phyloP scores from a whole-genome alignment of 2,888 invertebrate species.

The Polydrusus tereticollis region DNA sequence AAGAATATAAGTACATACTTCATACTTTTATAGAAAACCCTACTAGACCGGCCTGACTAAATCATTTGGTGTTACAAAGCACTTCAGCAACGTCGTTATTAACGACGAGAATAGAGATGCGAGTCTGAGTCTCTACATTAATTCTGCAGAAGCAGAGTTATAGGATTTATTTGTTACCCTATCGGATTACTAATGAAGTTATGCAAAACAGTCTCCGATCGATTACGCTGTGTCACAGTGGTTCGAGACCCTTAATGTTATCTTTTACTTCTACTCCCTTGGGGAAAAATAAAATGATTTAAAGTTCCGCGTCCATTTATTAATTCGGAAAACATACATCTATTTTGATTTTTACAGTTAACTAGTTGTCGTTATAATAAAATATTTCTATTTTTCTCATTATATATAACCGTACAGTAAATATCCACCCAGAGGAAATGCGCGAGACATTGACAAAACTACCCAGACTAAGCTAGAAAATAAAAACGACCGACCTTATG shows the following conservation, averaged over 20 bases:
- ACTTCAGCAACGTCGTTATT: conserved; percentile 4
- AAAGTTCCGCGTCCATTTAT: no score
- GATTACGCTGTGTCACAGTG: conserved; percentile 37
- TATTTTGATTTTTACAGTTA: no score
- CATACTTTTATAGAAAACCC: no score
- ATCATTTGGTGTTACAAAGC: not conserved
- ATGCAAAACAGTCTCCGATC: conserved; percentile 55
- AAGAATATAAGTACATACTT: no score
- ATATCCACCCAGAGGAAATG: not conserved
- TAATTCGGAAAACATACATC: no score
- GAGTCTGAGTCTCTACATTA: conserved; percentile 36
- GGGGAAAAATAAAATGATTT: no score
- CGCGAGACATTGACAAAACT: not conserved
- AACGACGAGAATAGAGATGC: conserved; percentile 36
- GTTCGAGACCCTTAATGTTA: no score
- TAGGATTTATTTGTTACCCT: conserved; percentile 57
- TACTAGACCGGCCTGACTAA: not conserved
- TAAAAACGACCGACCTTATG: not conserved
- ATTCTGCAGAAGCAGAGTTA: conserved; percentile 39
- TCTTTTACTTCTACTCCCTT: no score
- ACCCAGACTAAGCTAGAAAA: not conserved
- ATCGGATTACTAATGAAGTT: conserved; percentile 58
- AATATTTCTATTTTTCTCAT: not conserved
- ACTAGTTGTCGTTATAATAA: no score
- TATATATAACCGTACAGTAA: not conserved